phyloP scores from a whole-genome alignment of 2,113 vertebrate genomes.

The Hucho hucho region DNA sequence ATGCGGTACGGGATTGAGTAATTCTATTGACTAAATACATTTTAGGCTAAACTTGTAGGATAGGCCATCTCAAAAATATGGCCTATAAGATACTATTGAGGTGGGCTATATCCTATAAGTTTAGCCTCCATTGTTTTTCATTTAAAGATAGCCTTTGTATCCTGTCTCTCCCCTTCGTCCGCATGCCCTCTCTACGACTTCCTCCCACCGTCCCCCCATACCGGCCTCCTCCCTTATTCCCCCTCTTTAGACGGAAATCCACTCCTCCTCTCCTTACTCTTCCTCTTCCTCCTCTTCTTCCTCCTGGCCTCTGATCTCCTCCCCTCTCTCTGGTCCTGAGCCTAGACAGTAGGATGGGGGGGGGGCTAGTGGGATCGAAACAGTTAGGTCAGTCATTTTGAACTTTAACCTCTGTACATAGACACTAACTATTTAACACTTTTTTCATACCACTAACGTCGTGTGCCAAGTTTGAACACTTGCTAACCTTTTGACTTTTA shows the following conservation, averaged over 20 bases:
- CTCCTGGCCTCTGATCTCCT: slow-evolving; percentile 60
- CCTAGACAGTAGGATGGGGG: no score
- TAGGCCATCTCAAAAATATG: no score
- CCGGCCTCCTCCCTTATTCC: slow-evolving; percentile 35
- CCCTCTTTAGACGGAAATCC: slow-evolving; percentile 63
- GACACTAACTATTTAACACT: slow-evolving; percentile 23
- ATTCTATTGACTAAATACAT: no score
- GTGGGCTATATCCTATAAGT: no score
- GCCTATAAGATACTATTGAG: no score
- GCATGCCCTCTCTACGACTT: slow-evolving; percentile 42
- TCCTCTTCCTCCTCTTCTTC: slow-evolving; percentile 49
- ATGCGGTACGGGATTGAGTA: no score
- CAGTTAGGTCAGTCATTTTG: slow-evolving; percentile 51
- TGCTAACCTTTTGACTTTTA: slow-evolving; percentile 34
- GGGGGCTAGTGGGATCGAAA: slow-evolving; percentile 44
- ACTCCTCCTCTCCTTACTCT: slow-evolving; percentile 47
- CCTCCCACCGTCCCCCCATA: slow-evolving; percentile 43
- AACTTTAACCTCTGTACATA: slow-evolving; percentile 33
- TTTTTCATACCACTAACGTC: slow-evolving; percentile 24
- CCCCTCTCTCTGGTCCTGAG: slow-evolving; percentile 59
- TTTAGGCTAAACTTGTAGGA: no score
- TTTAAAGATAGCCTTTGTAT: slow-evolving; percentile 63
- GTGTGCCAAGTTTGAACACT: slow-evolving; percentile 47
- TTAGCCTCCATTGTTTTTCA: no score
- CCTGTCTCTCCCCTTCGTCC: slow-evolving; percentile 66